Evolutionary conservation across 2,797 vertebrate genomes (phyloP).

Genomic region (Anguilla obscura): DNA sequence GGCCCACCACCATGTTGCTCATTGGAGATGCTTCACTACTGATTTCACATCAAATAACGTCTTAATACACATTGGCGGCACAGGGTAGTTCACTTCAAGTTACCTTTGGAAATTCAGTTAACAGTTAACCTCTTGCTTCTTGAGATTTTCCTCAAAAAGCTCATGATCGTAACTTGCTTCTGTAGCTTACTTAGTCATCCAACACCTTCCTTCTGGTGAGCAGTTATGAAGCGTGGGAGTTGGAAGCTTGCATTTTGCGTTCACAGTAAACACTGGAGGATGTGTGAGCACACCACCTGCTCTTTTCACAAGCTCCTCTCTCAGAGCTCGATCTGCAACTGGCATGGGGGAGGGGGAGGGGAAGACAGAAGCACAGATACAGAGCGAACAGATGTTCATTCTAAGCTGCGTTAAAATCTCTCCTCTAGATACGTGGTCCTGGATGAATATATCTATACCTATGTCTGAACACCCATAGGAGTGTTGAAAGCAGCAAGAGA

Average conservation of each 20-base stretch:
- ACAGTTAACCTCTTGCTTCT: not conserved
- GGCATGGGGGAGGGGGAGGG: not conserved
- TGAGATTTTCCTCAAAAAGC: not conserved
- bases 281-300: slow-evolving; percentile 14
- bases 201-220: not conserved
- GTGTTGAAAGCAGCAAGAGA: not conserved
- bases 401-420: not conserved
- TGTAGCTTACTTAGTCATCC: not conserved
- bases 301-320: not conserved
- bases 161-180: not conserved
- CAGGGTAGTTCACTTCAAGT: not conserved
- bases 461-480: not conserved
- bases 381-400: not conserved
- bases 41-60: not conserved
- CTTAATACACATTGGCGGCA: not conserved
- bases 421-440: not conserved
- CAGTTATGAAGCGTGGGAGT: slow-evolving; percentile 4
- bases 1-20: not conserved
- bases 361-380: not conserved
- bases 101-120: not conserved
- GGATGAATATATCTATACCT: not conserved
- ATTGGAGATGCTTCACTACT: not conserved
- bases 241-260: slow-evolving; percentile 14
- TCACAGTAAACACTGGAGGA: slow-evolving; percentile 21
- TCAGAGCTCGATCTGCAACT: not conserved